Base-by-base conservation (phyloP, 2,797 vertebrate genomes). In the Salmo trutta region DNA sequence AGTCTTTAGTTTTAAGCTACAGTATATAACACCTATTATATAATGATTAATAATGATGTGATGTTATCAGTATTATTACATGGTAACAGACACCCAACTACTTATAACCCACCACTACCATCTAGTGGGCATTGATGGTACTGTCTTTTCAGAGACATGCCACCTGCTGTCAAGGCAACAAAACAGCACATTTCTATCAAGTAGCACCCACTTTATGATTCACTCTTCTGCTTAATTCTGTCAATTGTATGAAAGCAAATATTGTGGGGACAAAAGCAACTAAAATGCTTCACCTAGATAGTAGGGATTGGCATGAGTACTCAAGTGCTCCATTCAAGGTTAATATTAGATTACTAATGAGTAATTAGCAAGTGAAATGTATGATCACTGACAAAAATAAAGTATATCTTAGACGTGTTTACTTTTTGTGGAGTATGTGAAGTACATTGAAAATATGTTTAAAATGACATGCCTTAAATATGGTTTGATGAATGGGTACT, bases 101-200 rank as follows among this genome's bases (percentile, higher is more conserved):
- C 56, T 27, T 14, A 78, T 75, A 85, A 82, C 74, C 66, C 86
- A 85, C 90, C 88, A 86, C 72, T 91, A 81, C 94, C 95, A 91
- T 88, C 94, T 94, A 91, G 88, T 91, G 95, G 89, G 7, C 1
- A 0, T 7, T 69, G 21, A 5, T 14, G 3, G 78, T n/a, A 67
- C 41, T 47, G 41, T 47, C 10, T 14, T 47, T 47, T 47, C 41
- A 47, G 41, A 47, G 41, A 47, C 41, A 14, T 10, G 10, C 41
- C 41, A 47, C 41, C 41, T 47, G 41, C 41, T 59, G 56, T 59
- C 19, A 21, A 59, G 56, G 56, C 56, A n/a, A 59, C 19, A 21
- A 21, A 59, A n/a, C 15, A 56, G 54, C n/a, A 6, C 0, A 59
- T 21, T 8, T 6, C 19, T 21, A n/a, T 59, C 56, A 59, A 56